Evolutionary conservation across 2,797 vertebrate species (phyloP), one percentile per base, ranked within the genome.

Genomic region (Notoglanidium macrostoma): DNA sequence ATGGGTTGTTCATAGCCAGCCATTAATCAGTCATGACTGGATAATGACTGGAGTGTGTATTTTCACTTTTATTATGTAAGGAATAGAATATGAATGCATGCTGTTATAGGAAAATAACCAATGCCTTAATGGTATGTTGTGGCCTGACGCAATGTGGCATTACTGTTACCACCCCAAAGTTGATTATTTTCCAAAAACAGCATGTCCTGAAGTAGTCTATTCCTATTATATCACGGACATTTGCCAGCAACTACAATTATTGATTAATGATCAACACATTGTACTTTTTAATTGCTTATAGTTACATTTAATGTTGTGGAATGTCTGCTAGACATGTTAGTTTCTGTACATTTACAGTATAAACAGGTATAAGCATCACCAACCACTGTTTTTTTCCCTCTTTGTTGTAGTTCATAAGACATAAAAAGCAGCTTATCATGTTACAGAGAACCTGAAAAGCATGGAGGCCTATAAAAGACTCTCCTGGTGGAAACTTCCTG

Each of bases 21-120:
- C 63, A 67, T 86, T 89, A 84, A 87, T 87, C 84, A 84, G 59
- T 21, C 4, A 17, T 54, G 80, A 65, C 65, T 80, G 59, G 35
- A 86, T 84, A 54, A 81, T n/a, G n/a, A n/a, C n/a, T n/a, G n/a
- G 87, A 61, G 82, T 77, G 23, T 57, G 49, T 46, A 2, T 29
- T n/a, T 54, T 80, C 57, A 40, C 21, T 55, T 40, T 80, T 14
- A 80, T 44, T 40, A 7, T 44, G 19, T 61, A 65, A 4, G 35
- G 21, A 61, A n/a, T 46, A 17, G 44, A 81, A 19, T 59, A 23
- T 63, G 6, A 46, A n/a, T 35, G 12, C 14, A 81, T 46, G 59
- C 79, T 46, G 79, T 80, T 80, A 15, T 9, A 14, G 6, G 55
- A 59, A 59, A 40, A 11, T 26, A 40, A 80, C 26, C 32, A 80